phyloP scores from a whole-genome alignment of 1,140 invertebrate genomes.

The Thaumatotibia leucotreta region DNA sequence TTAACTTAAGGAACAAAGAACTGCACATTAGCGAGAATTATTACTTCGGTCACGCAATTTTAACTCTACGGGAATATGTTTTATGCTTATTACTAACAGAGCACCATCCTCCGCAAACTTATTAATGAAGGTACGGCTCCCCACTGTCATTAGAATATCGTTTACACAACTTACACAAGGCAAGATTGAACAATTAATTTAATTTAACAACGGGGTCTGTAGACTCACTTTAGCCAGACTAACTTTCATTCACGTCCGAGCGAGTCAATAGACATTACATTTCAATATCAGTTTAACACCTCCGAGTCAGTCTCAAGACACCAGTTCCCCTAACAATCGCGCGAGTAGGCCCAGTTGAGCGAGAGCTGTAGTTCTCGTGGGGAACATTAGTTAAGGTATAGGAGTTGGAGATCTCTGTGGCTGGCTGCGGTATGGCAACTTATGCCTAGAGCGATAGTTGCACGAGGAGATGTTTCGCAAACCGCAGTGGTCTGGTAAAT shows the following conservation, averaged over 20 bases:
- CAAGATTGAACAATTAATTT: conserved; percentile 13
- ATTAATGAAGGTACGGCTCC: not conserved
- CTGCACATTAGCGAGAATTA: conserved; percentile 10
- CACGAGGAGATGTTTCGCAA: conserved; percentile 51
- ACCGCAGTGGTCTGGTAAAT: conserved; percentile 49
- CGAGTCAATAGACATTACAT: conserved; percentile 39
- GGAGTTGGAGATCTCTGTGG: conserved; percentile 23
- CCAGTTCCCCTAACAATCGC: conserved; percentile 41
- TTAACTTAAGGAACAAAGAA: conserved; percentile 3
- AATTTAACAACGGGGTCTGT: conserved; percentile 1
- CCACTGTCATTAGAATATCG: conserved; percentile 9
- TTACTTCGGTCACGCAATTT: conserved; percentile 4
- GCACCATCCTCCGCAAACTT: not conserved
- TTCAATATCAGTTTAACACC: conserved; percentile 49
- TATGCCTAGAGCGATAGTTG: conserved; percentile 39
- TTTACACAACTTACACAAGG: not conserved
- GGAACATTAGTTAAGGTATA: conserved; percentile 15
- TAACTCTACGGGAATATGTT: not conserved
- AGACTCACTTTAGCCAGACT: not conserved
- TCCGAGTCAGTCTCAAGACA: conserved; percentile 44
- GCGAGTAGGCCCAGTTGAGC: conserved; percentile 37
- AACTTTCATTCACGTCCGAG: conserved; percentile 9
- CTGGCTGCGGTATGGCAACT: conserved; percentile 29
- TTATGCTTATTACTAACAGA: not conserved
- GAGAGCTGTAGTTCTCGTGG: conserved; percentile 29